Evolutionary conservation across 2,113 vertebrate genomes (phyloP), one percentile per base, ranked within the genome.

Genomic region (Petrocephalus zakoni): DNA sequence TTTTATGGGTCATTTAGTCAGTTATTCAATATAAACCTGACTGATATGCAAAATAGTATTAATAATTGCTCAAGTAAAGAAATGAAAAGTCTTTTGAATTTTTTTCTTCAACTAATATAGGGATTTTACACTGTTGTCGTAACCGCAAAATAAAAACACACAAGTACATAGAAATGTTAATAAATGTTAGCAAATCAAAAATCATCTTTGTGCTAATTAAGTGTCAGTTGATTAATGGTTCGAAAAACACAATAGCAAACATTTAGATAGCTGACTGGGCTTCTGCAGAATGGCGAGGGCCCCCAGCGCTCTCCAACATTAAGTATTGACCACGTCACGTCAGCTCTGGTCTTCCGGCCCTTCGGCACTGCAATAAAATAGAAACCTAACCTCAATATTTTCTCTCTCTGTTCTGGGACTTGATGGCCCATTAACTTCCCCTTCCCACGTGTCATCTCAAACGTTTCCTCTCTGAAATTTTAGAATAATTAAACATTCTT

Each of bases 401-500:
- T 94, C 92, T 92, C 94, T 95, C 92, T 94, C 93, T 92, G 95
- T 94, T 92, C 94, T 94, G 95, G 95, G 95, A 95, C 94, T 95
- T 93, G 92, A 95, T 95, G 95, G 94, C 94, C 95, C 95, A 96
- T 96, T 96, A 95, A 96, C 96, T 95, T 93, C 90, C 92, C 92
- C 93, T 94, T 95, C 95, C 95, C 95, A 93, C 94, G 95, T 95
- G 95, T 95, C 95, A 94, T 93, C 94, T 94, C 93, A 94, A 93
- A 95, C 94, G 93, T 94, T 95, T 96, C 94, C 94, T 94, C 94
- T 94, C 93, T 93, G 93, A 94, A 95, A 96, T 94, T 92, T 93
- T 93, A 88, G 90, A 94, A 96, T 96, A 96, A 96, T 96, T 96
- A 96, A 96, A 95, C 94, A 95, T 95, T 96, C 94, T 95, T 96